Percentiles rank a stretch among this genome's conserved stretches.
Evolutionary conservation across 2,888 invertebrate species (phyloP).

Genomic region (Gastrophysa polygoni): DNA sequence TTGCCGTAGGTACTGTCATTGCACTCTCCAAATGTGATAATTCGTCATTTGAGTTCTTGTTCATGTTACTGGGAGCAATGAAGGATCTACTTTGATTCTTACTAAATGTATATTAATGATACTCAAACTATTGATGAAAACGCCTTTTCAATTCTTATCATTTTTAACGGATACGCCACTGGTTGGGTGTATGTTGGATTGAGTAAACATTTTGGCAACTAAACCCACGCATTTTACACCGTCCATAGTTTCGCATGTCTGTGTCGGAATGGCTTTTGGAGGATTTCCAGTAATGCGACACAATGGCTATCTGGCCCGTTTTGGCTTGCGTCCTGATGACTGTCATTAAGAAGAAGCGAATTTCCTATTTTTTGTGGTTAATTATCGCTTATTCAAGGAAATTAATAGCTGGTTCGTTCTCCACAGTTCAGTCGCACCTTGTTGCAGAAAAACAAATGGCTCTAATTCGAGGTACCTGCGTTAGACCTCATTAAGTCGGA

Average conservation of each 20-base stretch:
- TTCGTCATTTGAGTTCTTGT: too few species aligned
- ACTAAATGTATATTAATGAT: too few species aligned
- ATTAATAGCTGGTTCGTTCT: conserved; percentile 3
- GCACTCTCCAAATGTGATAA: too few species aligned
- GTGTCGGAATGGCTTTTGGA: not conserved
- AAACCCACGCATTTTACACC: not conserved
- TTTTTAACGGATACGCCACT: too few species aligned
- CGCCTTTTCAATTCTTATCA: too few species aligned
- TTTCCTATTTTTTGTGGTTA: not conserved
- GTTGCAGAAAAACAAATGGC: not conserved
- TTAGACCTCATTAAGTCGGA: not conserved
- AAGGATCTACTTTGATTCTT: too few species aligned
- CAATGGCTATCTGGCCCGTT: not conserved
- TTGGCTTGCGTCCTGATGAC: not conserved
- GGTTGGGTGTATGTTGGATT: too few species aligned
- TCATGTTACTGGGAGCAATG: too few species aligned
- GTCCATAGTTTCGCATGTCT: not conserved
- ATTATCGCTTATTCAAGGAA: conserved; percentile 3
- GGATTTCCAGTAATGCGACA: not conserved
- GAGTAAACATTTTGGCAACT: not conserved
- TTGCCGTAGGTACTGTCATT: too few species aligned
- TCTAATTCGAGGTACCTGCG: not conserved
- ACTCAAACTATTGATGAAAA: too few species aligned
- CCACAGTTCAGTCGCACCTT: not conserved
- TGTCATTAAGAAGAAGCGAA: not conserved